Evolutionary conservation across 2,113 vertebrate species (phyloP).

Genomic region (Xiphophorus maculatus): DNA sequence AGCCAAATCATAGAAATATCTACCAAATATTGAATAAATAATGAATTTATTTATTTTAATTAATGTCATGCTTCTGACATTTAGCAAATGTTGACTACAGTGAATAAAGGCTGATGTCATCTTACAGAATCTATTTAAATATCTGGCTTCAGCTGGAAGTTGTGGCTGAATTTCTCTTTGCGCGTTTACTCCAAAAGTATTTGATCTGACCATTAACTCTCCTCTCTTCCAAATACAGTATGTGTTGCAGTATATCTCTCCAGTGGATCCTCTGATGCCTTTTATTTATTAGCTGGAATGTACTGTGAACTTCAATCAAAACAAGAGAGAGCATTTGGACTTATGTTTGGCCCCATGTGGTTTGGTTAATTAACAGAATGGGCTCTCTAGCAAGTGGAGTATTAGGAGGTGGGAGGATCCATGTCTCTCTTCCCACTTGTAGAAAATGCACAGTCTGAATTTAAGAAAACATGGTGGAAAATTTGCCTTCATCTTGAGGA

Average conservation of each 20-base stretch:
- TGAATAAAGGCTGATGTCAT: neutral
- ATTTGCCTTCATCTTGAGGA: slow-evolving; percentile 9
- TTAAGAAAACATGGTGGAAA: slow-evolving; percentile 36
- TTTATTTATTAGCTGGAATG: slow-evolving; percentile 59
- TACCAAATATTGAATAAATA: neutral
- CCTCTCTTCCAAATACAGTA: slow-evolving; percentile 6
- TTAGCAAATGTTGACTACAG: neutral
- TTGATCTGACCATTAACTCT: slow-evolving; percentile 47
- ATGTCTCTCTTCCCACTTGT: slow-evolving; percentile 24
- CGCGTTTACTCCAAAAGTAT: slow-evolving; percentile 58
- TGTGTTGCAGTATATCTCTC: slow-evolving; percentile 11
- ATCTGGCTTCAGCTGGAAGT: neutral
- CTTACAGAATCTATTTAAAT: neutral
- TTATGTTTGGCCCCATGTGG: slow-evolving; percentile 66
- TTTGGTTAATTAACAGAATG: slow-evolving; percentile 71
- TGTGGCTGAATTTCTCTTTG: slow-evolving; percentile 17
- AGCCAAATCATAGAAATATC: no score
- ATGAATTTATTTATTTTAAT: neutral
- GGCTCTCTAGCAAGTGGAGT: slow-evolving; percentile 52
- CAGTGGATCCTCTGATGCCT: slow-evolving; percentile 39
- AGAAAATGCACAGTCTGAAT: slow-evolving; percentile 41
- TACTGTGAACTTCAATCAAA: slow-evolving; percentile 68
- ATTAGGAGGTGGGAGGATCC: slow-evolving; percentile 57
- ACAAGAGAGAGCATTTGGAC: slow-evolving; percentile 58
- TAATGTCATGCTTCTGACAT: neutral